Conservation (phyloP, 2,797 vertebrate species). For the Characodon lateralis region DNA sequence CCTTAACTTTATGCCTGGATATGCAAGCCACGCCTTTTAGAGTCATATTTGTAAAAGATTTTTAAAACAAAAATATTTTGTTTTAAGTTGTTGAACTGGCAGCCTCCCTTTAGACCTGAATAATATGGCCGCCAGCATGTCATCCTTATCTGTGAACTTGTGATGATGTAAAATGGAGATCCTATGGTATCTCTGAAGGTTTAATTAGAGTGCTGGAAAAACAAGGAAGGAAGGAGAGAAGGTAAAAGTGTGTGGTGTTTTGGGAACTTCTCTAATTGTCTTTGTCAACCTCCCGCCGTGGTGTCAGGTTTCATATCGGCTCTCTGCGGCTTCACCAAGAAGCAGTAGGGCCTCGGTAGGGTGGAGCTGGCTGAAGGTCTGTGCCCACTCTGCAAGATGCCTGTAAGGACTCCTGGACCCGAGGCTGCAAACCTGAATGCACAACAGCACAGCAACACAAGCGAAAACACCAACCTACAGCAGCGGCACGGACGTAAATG, state of each 20-base stretch:
- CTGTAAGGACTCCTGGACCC: slow-evolving; percentile 32
- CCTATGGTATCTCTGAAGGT: slow-evolving; percentile 53
- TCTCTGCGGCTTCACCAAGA: slow-evolving; percentile 54
- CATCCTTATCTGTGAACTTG: slow-evolving; percentile 61
- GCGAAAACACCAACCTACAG: slow-evolving; percentile 52
- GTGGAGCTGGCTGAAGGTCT: slow-evolving; percentile 54
- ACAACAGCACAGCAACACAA: slow-evolving; percentile 35
- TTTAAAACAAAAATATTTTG: background rate
- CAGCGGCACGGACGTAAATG: slow-evolving; percentile 57
- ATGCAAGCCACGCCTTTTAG: background rate
- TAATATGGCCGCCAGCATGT: slow-evolving; percentile 39
- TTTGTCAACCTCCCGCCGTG: slow-evolving; percentile 81
- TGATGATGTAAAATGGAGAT: slow-evolving; percentile 53
- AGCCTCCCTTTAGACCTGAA: slow-evolving; percentile 27
- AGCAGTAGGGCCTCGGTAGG: slow-evolving; percentile 60
- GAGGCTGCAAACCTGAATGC: slow-evolving; percentile 15
- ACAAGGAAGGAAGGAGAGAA: slow-evolving; percentile 38
- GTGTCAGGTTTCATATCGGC: slow-evolving; percentile 80
- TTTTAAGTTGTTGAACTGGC: slow-evolving; percentile 35
- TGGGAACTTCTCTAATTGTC: slow-evolving; percentile 74
- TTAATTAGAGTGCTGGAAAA: slow-evolving; percentile 61
- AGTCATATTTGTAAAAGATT: background rate
- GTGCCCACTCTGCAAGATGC: slow-evolving; percentile 45
- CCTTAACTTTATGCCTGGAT: no score
- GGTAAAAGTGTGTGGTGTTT: slow-evolving; percentile 56